Conservation (phyloP, 2,888 invertebrate genomes). For the Dryomyza anilis region DNA sequence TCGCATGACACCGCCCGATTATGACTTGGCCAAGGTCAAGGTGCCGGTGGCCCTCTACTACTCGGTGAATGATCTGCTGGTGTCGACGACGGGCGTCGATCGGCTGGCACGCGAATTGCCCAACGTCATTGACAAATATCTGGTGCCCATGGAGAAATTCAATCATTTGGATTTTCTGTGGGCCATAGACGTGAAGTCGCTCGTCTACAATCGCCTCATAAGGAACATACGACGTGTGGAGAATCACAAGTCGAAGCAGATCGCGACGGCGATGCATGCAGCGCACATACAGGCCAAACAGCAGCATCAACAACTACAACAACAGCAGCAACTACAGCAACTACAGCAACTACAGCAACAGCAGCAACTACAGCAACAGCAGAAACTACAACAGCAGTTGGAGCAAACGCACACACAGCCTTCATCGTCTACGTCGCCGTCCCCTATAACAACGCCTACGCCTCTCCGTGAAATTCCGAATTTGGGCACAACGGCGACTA, state of each 20-base stretch:
- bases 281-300: constrained; percentile 20
- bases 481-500: neutral
- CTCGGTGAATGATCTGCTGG: constrained; percentile 70
- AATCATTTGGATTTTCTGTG: constrained; percentile 67
- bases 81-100: constrained; percentile 66
- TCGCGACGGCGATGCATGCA: constrained; percentile 43
- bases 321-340: neutral
- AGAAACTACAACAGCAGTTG: constrained; percentile 38
- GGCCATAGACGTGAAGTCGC: constrained; percentile 63
- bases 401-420: neutral
- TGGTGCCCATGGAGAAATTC: constrained; percentile 65
- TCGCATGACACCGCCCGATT: constrained; percentile 63
- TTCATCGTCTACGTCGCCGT: neutral
- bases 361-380: neutral
- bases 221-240: constrained; percentile 56
- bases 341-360: neutral
- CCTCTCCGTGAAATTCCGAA: constrained; percentile 2
- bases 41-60: constrained; percentile 66
- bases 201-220: constrained; percentile 62
- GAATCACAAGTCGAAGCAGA: constrained; percentile 52
- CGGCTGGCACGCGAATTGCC: constrained; percentile 63
- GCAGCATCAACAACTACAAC: constrained; percentile 33
- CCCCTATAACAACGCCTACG: neutral
- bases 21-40: constrained; percentile 63
- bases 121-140: constrained; percentile 65